Conservation (phyloP, 2,113 vertebrate species). For the Circaetus cinerascens region DNA sequence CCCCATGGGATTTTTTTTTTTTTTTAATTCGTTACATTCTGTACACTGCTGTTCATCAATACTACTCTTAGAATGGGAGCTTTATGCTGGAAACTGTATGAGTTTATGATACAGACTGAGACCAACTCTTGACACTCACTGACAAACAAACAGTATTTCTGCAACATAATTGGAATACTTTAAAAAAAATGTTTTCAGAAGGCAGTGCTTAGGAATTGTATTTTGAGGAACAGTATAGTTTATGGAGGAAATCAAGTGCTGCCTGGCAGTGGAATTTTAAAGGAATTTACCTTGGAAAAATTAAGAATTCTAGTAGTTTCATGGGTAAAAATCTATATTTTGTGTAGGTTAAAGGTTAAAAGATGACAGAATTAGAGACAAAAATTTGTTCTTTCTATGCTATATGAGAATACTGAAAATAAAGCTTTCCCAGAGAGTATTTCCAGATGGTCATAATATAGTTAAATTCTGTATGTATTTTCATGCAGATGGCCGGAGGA, state of each 20-base stretch:
- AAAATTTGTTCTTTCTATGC: neutral
- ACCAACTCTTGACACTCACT: neutral
- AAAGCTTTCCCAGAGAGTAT: neutral
- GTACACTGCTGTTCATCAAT: neutral
- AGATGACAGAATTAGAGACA: neutral
- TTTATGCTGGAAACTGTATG: neutral
- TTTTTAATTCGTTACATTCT: neutral
- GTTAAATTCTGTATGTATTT: neutral
- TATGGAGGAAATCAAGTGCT: neutral
- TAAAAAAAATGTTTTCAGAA: neutral
- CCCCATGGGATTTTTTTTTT: neutral
- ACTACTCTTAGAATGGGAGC: neutral
- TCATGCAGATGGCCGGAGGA: neutral
- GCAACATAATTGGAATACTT: neutral
- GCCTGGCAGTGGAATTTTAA: neutral
- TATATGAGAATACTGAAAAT: neutral
- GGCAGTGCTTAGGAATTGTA: neutral
- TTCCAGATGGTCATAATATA: neutral
- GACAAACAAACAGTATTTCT: neutral
- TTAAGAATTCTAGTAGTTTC: neutral
- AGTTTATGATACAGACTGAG: neutral
- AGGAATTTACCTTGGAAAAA: neutral
- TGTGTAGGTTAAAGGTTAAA: neutral
- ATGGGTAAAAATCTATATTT: neutral
- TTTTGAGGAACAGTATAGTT: neutral